phyloP scores from a whole-genome alignment of 2,888 invertebrate species.

The Zaprionus bogoriensis region DNA sequence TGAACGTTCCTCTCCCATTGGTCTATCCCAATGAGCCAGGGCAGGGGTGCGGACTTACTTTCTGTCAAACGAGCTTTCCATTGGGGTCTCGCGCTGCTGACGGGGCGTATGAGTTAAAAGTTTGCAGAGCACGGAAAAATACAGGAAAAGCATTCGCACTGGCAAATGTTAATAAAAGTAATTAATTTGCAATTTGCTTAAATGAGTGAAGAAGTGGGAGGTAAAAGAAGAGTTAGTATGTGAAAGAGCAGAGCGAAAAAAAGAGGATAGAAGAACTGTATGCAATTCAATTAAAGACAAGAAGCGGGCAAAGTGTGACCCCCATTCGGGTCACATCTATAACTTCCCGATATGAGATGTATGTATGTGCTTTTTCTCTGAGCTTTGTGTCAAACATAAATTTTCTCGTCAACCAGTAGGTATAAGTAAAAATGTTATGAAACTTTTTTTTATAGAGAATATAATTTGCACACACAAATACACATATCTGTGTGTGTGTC shows the following conservation, averaged over 20 bases:
- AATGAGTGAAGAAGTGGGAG: not conserved
- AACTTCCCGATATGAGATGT: too few species aligned
- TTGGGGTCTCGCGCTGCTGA: too few species aligned
- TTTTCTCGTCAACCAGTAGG: too few species aligned
- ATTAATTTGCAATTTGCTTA: not conserved
- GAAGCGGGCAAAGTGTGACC: too few species aligned
- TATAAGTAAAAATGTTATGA: too few species aligned
- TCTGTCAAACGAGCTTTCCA: conserved; percentile 30
- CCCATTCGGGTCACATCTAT: too few species aligned
- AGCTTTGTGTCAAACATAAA: too few species aligned
- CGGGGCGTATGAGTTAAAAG: not conserved
- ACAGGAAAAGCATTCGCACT: not conserved
- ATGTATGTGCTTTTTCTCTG: too few species aligned
- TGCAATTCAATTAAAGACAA: too few species aligned
- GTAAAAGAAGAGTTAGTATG: not conserved
- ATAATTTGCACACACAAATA: too few species aligned
- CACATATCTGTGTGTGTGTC: too few species aligned
- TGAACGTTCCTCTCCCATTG: conserved; percentile 26
- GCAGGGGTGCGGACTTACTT: not conserved
- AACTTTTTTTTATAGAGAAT: too few species aligned
- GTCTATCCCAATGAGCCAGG: conserved; percentile 2
- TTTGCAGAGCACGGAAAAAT: not conserved
- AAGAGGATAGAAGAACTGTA: not conserved
- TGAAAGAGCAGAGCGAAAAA: not conserved
- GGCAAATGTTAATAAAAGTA: not conserved